These are phyloP conservation scores for Atlantisia rogersi DNA, from an alignment of 2,113 vertebrate genomes.

Conservation along the genomic window DNA sequence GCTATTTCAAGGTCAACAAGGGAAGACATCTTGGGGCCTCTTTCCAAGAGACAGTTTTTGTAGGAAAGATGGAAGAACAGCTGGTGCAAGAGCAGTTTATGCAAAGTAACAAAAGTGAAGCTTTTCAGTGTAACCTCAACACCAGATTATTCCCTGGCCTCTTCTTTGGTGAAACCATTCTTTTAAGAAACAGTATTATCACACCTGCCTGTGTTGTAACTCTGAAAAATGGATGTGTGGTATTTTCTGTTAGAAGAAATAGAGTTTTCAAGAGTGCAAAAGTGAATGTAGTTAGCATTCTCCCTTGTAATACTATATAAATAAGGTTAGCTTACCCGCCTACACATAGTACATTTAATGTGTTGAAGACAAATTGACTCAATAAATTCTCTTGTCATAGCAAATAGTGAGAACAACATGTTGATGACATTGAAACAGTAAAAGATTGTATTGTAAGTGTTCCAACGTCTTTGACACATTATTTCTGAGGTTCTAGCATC, in stretches of 20 bases:
- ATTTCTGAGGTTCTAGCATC: slow-evolving; percentile 22
- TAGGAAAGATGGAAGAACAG: not conserved
- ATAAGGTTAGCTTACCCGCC: slow-evolving; percentile 23
- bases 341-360: not conserved
- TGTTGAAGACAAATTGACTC: slow-evolving; percentile 43
- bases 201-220: not conserved
- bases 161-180: not conserved
- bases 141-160: not conserved
- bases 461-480: slow-evolving; percentile 8
- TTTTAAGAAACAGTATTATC: not conserved
- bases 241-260: not conserved
- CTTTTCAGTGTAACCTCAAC: not conserved
- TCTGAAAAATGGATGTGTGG: not conserved
- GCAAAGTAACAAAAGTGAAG: not conserved
- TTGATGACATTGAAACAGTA: slow-evolving; percentile 22
- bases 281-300: not conserved
- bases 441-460: slow-evolving; percentile 22
- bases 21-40: not conserved
- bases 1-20: not conserved
- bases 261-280: not conserved
- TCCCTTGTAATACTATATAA: not conserved
- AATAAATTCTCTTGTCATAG: slow-evolving; percentile 38
- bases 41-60: not conserved
- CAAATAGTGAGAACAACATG: slow-evolving; percentile 33
- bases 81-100: not conserved